A percentile compares a stretch with the other conserved stretches of the same genome.
These are phyloP conservation scores for Orthosia cruda DNA, from an alignment of 2,888 invertebrate species.

Conservation along the genomic window DNA sequence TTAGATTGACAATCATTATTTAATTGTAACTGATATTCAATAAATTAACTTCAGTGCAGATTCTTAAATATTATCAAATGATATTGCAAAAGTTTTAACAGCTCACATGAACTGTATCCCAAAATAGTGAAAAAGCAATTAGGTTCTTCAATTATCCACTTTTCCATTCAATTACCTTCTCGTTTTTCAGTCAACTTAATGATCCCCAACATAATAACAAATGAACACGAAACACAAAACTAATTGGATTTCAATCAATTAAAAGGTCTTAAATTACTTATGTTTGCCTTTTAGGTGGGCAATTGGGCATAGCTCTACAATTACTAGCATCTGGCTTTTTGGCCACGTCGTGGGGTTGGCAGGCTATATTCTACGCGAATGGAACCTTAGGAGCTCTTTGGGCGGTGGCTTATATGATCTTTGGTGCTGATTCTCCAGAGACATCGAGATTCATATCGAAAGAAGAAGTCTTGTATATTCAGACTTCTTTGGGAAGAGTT, in stretches of 20 bases:
- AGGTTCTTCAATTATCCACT: background rate
- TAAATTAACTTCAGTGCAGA: no score
- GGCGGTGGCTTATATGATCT: conserved; percentile 91
- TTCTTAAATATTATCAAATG: background rate
- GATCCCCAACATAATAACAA: conserved; percentile 21
- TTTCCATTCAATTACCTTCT: conserved; percentile 33
- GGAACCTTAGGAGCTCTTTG: conserved; percentile 93
- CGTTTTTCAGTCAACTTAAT: conserved; percentile 19
- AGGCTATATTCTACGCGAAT: conserved; percentile 95
- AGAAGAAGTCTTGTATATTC: conserved; percentile 94
- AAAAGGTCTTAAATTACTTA: conserved; percentile 20
- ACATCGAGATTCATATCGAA: conserved; percentile 91
- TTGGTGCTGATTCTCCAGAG: conserved; percentile 94
- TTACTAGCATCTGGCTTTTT: conserved; percentile 94
- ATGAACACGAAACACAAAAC: conserved; percentile 25
- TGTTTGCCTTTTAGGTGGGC: conserved; percentile 91
- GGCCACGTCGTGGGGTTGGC: conserved; percentile 94
- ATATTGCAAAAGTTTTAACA: background rate
- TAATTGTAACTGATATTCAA: no score
- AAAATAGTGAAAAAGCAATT: background rate
- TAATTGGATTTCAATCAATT: conserved; percentile 30
- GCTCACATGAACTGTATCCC: background rate
- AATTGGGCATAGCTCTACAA: conserved; percentile 95
- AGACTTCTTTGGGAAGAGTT: conserved; percentile 88
- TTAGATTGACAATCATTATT: no score